Evolutionary conservation across 2,797 vertebrate genomes (phyloP).

Genomic region (Pelodytes ibericus): DNA sequence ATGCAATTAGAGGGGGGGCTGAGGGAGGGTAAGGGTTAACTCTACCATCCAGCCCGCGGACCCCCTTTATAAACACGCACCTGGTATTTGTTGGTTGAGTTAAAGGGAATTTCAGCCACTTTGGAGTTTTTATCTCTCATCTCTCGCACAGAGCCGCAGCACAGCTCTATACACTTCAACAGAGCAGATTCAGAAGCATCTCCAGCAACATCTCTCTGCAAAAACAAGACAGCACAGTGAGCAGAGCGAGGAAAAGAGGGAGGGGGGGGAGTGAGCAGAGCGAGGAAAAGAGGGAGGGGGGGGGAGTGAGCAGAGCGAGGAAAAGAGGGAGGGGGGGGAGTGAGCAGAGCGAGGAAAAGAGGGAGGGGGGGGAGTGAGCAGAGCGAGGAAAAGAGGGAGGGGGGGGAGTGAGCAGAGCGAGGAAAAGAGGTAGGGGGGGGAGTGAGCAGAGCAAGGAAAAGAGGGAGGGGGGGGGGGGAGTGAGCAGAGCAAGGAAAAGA

Average conservation of each 20-base stretch:
- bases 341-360: not conserved
- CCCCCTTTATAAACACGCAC: constrained; percentile 64
- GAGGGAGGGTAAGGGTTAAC: too few relatives aligned
- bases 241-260: not conserved
- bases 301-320: too few relatives aligned
- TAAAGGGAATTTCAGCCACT: constrained; percentile 91
- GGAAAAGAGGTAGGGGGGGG: not conserved
- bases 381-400: not conserved
- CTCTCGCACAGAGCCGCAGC: constrained; percentile 86
- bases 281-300: not conserved
- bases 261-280: not conserved
- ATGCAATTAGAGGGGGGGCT: too few relatives aligned
- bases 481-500: too few relatives aligned
- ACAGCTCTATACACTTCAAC: constrained; percentile 92
- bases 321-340: not conserved
- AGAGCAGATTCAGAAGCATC: constrained; percentile 93
- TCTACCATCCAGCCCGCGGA: not conserved
- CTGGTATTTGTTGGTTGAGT: constrained; percentile 98
- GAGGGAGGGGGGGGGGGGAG: too few relatives aligned
- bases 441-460: not conserved
- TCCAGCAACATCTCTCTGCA: constrained; percentile 87
- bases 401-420: not conserved
- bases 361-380: not conserved
- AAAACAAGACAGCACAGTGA: not conserved
- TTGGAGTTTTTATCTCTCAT: constrained; percentile 86